Conservation (phyloP, 2,113 vertebrate species). For the Syngnathus typhle region DNA sequence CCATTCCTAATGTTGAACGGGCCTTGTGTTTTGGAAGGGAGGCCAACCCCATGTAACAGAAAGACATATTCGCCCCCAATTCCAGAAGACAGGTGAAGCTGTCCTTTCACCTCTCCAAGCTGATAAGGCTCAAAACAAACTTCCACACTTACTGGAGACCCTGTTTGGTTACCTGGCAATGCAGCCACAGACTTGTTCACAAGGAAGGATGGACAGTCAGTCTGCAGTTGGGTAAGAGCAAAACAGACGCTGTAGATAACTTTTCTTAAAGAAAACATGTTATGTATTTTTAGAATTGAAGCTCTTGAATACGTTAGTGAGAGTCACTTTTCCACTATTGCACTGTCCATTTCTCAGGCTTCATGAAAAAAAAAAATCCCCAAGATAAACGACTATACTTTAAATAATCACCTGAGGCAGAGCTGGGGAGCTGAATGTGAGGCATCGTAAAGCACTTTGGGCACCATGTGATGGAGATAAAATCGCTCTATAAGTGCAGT, state of each 20-base stretch:
- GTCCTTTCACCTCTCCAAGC: slow-evolving; percentile 71
- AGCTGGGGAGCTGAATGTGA: neutral
- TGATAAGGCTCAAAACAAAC: slow-evolving; percentile 79
- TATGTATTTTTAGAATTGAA: neutral
- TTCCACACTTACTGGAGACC: slow-evolving; percentile 71
- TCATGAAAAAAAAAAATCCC: no score
- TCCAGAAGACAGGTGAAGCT: slow-evolving; percentile 67
- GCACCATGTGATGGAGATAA: no score
- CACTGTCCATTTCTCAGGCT: no score
- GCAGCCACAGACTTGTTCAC: slow-evolving; percentile 63
- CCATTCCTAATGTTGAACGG: slow-evolving; percentile 70
- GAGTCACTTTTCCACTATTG: no score
- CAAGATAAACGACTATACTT: neutral
- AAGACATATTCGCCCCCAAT: slow-evolving; percentile 72
- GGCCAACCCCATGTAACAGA: slow-evolving; percentile 72
- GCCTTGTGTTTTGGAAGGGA: slow-evolving; percentile 78
- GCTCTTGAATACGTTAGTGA: neutral
- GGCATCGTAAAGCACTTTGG: no score
- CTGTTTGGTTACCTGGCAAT: slow-evolving; percentile 59
- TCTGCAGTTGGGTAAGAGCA: slow-evolving; percentile 54
- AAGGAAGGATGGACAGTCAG: slow-evolving; percentile 70
- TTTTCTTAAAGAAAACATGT: neutral
- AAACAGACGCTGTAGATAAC: neutral
- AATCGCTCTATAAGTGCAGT: no score
- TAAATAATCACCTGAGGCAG: neutral